Conservation (phyloP, 2,797 vertebrate species). For the Leontocebus nigricollis region DNA sequence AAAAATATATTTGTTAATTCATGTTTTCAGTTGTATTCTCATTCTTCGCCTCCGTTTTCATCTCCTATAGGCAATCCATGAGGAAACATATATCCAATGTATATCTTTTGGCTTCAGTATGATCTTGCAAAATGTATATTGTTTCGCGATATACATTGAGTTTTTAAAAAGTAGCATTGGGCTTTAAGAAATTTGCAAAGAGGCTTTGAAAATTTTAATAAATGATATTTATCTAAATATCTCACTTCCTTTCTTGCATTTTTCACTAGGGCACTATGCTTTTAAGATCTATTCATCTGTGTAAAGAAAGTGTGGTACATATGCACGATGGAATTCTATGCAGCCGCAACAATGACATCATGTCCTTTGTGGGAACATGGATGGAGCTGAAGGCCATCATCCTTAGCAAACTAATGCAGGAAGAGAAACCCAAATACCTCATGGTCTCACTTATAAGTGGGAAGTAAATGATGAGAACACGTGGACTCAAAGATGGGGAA, state of each 20-base stretch:
- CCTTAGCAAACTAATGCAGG: neutral
- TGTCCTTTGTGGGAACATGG: neutral
- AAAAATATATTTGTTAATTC: neutral
- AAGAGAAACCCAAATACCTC: neutral
- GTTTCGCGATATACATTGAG: neutral
- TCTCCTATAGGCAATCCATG: neutral
- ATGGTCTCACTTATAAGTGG: neutral
- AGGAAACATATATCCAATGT: neutral
- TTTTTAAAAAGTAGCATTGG: neutral
- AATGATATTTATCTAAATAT: neutral
- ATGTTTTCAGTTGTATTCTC: neutral
- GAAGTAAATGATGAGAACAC: neutral
- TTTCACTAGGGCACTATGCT: neutral
- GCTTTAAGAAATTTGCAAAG: neutral
- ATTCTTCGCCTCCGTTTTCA: neutral
- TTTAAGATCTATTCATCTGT: neutral
- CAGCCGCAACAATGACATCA: neutral
- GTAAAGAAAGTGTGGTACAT: neutral
- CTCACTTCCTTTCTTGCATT: neutral
- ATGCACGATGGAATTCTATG: neutral
- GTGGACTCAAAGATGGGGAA: neutral
- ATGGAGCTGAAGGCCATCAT: neutral
- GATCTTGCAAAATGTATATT: constrained; percentile 41
- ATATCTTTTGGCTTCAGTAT: constrained; percentile 40
- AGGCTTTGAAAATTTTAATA: neutral